Conservation (phyloP, 2,113 vertebrate species). For the Steatornis caripensis region DNA sequence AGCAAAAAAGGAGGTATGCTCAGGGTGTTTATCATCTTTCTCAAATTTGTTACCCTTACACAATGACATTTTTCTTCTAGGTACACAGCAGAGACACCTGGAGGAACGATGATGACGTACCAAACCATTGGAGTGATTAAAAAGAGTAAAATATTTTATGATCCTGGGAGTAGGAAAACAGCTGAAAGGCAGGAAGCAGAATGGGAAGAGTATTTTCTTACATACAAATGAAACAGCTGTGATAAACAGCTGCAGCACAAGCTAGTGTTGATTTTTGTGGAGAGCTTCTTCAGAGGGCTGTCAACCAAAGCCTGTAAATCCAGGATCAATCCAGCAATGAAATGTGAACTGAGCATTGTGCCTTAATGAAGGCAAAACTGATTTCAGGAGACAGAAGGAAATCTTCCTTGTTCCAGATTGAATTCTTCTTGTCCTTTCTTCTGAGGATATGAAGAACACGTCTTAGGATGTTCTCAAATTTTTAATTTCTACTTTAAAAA, state of each 20-base stretch:
- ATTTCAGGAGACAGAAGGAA: background rate
- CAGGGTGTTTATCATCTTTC: background rate
- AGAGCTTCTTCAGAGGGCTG: background rate
- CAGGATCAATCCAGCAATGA: background rate
- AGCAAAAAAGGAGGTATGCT: background rate
- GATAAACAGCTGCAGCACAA: background rate
- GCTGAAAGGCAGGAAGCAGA: background rate
- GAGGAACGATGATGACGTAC: background rate
- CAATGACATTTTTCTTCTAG: background rate
- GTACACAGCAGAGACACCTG: background rate
- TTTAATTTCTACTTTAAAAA: too few relatives aligned
- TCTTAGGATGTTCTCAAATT: too few relatives aligned
- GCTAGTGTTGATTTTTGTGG: background rate
- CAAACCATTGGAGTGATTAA: background rate
- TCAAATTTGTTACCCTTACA: background rate
- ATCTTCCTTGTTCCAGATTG: background rate
- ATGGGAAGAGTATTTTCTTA: background rate
- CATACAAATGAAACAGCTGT: background rate
- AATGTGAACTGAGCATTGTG: background rate
- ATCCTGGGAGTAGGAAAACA: background rate
- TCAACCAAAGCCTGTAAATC: background rate
- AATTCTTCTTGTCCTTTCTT: background rate
- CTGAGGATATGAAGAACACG: background rate
- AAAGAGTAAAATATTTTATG: background rate
- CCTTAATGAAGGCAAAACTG: background rate